Evolutionary conservation across 1,140 invertebrate genomes (phyloP), one percentile per base, ranked within the genome.

Genomic region (Pseudomyrmex cubaensis): DNA sequence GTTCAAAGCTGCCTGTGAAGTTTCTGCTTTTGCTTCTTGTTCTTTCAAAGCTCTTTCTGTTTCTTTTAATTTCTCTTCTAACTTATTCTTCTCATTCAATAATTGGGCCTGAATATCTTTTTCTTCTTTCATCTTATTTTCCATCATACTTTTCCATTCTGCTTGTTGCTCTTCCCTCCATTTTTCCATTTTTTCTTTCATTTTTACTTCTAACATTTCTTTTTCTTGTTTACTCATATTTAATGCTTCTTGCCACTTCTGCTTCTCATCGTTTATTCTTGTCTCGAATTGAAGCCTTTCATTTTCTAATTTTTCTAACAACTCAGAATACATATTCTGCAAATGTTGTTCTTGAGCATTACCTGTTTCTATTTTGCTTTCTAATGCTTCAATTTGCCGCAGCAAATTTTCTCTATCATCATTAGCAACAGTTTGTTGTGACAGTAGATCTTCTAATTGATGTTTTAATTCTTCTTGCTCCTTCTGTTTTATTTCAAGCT

Each of bases 261-360:
- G 85, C 70, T 94, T 95, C n/a, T 95, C 94, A 25, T 92, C 92
- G 1, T 93, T 90, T 69, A 95, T 89, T 83, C 93, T 90, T 17
- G 93, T 91, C 74, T 95, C 93, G 86, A 95, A 95, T 59, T 95
- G 93, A 8, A 91, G 73, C 62, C 90, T 94, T 74, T 95, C 95
- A 54, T 93, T 91, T 67, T 95, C 93, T 2, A 95, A 84, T 75
- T 94, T 94, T 46, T 77, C 73, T 2, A 95, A 70, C 72, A 95
- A 92, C 46, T 95, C 92, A 67, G 94, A 91, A 84, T 95, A 93
- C 73, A 95, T 94, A 67, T 91, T 92, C 22, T 93, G 86, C 2
- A 95, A 84, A 73, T 95, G 92, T 48, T 94, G 90, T 86, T 95
- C 95, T 9, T 94, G 90, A 17, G 83, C 44, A 77, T 94, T 94